These are phyloP conservation scores for Monopterus albus DNA, from an alignment of 2,113 vertebrate genomes.

Conservation along the genomic window DNA sequence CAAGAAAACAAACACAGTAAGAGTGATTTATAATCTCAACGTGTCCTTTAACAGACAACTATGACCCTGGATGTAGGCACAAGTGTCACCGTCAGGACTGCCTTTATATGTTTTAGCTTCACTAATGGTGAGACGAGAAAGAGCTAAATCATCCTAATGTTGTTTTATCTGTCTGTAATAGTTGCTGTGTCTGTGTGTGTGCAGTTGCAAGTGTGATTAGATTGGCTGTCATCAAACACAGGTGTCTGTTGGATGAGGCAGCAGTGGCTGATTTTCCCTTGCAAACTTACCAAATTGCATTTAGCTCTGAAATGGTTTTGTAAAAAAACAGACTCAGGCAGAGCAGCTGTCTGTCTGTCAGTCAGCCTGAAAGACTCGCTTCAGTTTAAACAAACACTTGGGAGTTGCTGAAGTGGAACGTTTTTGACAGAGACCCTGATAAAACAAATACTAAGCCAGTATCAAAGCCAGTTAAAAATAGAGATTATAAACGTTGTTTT, in stretches of 20 bases:
- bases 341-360: constrained; percentile 13
- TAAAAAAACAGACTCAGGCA: constrained; percentile 16
- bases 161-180: too few species aligned
- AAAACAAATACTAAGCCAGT: not conserved
- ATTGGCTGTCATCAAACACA: too few species aligned
- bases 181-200: constrained; percentile 1
- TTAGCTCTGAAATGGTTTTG: not conserved
- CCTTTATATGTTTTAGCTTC: too few species aligned
- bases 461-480: constrained; percentile 4
- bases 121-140: too few species aligned
- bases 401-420: constrained; percentile 28
- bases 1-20: too few species aligned
- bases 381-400: constrained; percentile 10
- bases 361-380: constrained; percentile 27
- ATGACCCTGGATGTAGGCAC: too few species aligned
- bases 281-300: constrained; percentile 25
- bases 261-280: constrained; percentile 27
- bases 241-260: not conserved
- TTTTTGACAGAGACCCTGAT: constrained; percentile 27
- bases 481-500: not conserved
- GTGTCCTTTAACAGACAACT: too few species aligned
- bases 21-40: too few species aligned
- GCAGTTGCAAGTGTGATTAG: too few species aligned
- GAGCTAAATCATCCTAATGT: too few species aligned
- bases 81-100: too few species aligned